A percentile compares a stretch with the other conserved stretches of the same genome.
phyloP scores from a whole-genome alignment of 2,113 vertebrate genomes.

The Cyanocitta stelleri region DNA sequence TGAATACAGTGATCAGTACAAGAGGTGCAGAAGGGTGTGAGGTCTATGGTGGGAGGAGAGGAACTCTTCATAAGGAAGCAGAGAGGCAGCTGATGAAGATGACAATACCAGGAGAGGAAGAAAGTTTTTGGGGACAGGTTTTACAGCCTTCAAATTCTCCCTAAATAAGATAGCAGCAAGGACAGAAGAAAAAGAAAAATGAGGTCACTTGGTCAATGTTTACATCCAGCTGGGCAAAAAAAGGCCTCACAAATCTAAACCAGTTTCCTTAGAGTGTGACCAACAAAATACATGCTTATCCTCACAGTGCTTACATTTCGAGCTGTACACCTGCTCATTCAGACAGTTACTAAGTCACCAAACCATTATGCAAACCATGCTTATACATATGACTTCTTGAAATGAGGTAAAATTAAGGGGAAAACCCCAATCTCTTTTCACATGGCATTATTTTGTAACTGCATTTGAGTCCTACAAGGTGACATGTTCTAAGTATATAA shows the following conservation, averaged over 20 bases:
- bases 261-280: neutral
- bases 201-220: neutral
- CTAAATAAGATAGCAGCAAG: neutral
- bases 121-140: neutral
- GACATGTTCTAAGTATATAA: neutral
- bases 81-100: neutral
- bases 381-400: neutral
- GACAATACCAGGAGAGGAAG: neutral
- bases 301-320: neutral
- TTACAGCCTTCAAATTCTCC: neutral
- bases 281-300: neutral
- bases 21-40: neutral
- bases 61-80: neutral
- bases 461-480: neutral
- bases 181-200: neutral
- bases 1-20: neutral
- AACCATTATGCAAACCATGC: neutral
- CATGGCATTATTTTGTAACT: neutral
- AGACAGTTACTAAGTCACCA: neutral
- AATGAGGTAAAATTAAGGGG: neutral
- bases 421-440: neutral
- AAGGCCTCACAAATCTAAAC: neutral
- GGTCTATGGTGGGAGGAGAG: neutral
- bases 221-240: neutral
- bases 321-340: neutral